A percentile compares a stretch with the other conserved stretches of the same genome.
These are phyloP conservation scores for Thecophora atra DNA, from an alignment of 2,888 invertebrate species.

Conservation along the genomic window DNA sequence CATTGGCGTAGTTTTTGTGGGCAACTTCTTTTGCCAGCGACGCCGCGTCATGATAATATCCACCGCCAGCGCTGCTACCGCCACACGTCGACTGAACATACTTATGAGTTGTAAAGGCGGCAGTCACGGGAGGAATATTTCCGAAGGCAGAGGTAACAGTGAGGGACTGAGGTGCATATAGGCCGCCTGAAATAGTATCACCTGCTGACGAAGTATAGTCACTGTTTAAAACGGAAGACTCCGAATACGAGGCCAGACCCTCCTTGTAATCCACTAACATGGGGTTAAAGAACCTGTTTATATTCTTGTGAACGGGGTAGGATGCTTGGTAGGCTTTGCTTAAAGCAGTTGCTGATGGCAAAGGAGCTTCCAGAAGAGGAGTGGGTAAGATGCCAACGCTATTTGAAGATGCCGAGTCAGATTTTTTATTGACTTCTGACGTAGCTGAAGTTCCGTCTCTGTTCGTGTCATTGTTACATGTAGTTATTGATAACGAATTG, in stretches of 20 bases:
- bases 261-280: slow-evolving; percentile 27
- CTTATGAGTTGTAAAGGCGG: slow-evolving; percentile 47
- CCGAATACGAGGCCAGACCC: slow-evolving; percentile 38
- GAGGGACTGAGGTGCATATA: slow-evolving; percentile 44
- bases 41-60: slow-evolving; percentile 69
- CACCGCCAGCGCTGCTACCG: slow-evolving; percentile 40
- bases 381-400: slow-evolving; percentile 51
- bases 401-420: slow-evolving; percentile 30
- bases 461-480: background rate
- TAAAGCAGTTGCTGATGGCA: slow-evolving; percentile 39
- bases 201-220: slow-evolving; percentile 41
- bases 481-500: background rate
- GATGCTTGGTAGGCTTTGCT: slow-evolving; percentile 50
- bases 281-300: slow-evolving; percentile 46
- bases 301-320: slow-evolving; percentile 37
- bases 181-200: slow-evolving; percentile 38
- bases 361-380: slow-evolving; percentile 28
- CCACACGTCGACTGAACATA: slow-evolving; percentile 47
- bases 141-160: slow-evolving; percentile 42
- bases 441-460: background rate
- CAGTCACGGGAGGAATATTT: slow-evolving; percentile 44
- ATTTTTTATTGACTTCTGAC: slow-evolving; percentile 37
- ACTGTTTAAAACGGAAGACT: slow-evolving; percentile 39
- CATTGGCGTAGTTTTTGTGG: slow-evolving; percentile 83
- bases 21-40: slow-evolving; percentile 82